These are phyloP conservation scores for Drosophila affinis DNA, from an alignment of 2,888 invertebrate genomes.

Conservation along the genomic window DNA sequence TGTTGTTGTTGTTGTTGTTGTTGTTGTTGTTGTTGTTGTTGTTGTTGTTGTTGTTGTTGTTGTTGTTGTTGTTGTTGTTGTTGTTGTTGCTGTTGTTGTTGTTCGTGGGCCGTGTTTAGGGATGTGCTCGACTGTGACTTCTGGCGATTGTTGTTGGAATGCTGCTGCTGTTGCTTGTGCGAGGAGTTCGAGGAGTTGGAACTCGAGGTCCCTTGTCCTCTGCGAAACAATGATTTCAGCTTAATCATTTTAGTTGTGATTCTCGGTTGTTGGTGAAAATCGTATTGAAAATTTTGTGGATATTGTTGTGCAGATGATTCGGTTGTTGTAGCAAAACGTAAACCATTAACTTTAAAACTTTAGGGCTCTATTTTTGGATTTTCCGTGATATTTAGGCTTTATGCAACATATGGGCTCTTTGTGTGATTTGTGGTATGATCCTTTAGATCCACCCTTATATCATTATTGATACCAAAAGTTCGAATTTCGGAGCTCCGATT, in stretches of 20 bases:
- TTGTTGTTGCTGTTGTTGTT: constrained; percentile 57
- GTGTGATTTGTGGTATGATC: not conserved
- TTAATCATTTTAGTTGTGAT: constrained; percentile 90
- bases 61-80: constrained; percentile 24
- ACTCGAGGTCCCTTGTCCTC: constrained; percentile 88
- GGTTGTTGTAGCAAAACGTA: constrained; percentile 62
- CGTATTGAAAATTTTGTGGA: constrained; percentile 5
- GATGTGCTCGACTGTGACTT: constrained; percentile 81
- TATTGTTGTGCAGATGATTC: constrained; percentile 4
- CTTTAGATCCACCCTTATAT: not conserved
- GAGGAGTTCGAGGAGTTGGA: constrained; percentile 78
- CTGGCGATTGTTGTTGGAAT: constrained; percentile 76
- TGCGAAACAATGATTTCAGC: constrained; percentile 95
- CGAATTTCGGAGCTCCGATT: not conserved
- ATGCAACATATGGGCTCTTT: not conserved
- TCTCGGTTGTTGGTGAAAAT: constrained; percentile 13
- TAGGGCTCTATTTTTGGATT: not conserved
- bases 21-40: constrained; percentile 35
- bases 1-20: constrained; percentile 67
- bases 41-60: constrained; percentile 38
- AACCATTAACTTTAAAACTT: constrained; percentile 63
- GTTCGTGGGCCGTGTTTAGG: constrained; percentile 76
- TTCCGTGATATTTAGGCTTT: not conserved
- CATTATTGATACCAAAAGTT: not conserved
- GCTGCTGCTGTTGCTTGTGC: constrained; percentile 63